Percentiles rank a stretch among this genome's conserved stretches.
Evolutionary conservation across 2,113 vertebrate species (phyloP).

Genomic region (Grantiella picta): DNA sequence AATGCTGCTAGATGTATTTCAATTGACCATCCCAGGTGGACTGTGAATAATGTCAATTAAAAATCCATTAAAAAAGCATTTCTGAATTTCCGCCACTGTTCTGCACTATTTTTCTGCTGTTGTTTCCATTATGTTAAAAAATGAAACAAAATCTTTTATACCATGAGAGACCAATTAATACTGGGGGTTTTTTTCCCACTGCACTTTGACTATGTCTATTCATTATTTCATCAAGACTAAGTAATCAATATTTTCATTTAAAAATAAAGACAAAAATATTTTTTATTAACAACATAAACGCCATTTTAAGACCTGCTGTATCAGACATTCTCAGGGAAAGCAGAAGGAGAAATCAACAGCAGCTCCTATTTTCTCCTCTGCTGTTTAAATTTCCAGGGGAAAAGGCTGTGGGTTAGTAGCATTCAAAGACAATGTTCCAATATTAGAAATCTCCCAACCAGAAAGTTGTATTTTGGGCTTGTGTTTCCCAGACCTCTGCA

Average conservation of each 20-base stretch:
- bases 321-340: not conserved
- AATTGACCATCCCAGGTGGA: not conserved
- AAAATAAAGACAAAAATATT: conserved; percentile 10
- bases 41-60: not conserved
- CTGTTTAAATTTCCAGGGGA: not conserved
- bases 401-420: not conserved
- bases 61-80: not conserved
- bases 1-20: not conserved
- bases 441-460: conserved; percentile 54
- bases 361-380: not conserved
- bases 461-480: conserved; percentile 29
- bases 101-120: not conserved
- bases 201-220: not conserved
- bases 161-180: not conserved
- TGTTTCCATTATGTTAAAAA: not conserved
- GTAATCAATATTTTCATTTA: not conserved
- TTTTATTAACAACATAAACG: not conserved
- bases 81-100: not conserved
- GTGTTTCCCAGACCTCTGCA: not conserved
- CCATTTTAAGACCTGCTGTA: not conserved
- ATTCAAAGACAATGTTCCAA: conserved; percentile 4
- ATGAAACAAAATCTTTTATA: not conserved
- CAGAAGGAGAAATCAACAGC: not conserved
- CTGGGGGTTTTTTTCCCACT: not conserved
- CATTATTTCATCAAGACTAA: not conserved